Conservation (phyloP, 2,888 invertebrate species). For the Drosophila koepferae region DNA sequence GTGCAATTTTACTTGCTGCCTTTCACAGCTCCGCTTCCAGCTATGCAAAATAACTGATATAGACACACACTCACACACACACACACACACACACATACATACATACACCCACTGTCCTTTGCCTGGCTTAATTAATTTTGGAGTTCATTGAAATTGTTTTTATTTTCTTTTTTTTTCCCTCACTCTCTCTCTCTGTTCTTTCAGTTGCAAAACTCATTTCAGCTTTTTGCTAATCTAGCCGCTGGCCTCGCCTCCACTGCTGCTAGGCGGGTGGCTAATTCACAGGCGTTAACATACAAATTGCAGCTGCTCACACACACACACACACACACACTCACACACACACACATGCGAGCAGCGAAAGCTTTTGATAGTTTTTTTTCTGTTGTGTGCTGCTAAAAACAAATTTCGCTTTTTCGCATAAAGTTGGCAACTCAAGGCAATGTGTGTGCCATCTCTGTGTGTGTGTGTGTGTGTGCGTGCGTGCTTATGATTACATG, state of each 20-base stretch:
- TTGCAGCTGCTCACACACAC: slow-evolving; percentile 62
- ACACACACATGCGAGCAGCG: slow-evolving; percentile 9
- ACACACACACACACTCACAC: slow-evolving; percentile 4
- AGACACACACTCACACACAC: slow-evolving; percentile 25
- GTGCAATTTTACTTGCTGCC: slow-evolving; percentile 54
- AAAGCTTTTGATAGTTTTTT: slow-evolving; percentile 49
- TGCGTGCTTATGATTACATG: slow-evolving; percentile 11
- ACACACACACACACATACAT: slow-evolving; percentile 5
- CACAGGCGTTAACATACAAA: slow-evolving; percentile 71
- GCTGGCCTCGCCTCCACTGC: slow-evolving; percentile 13
- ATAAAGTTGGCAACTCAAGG: slow-evolving; percentile 59
- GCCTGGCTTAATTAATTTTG: slow-evolving; percentile 84
- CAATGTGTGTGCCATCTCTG: slow-evolving; percentile 22
- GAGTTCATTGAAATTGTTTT: slow-evolving; percentile 82
- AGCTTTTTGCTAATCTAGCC: slow-evolving; percentile 35
- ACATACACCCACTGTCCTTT: slow-evolving; percentile 18
- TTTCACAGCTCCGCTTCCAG: slow-evolving; percentile 27
- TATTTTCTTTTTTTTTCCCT: slow-evolving; percentile 46
- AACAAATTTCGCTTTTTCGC: slow-evolving; percentile 68
- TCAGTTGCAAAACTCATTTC: slow-evolving; percentile 39
- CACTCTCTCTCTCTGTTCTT: neutral
- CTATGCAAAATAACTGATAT: slow-evolving; percentile 54
- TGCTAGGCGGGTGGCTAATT: slow-evolving; percentile 54
- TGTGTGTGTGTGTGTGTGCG: slow-evolving; percentile 1
- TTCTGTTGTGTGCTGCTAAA: slow-evolving; percentile 32